Percentiles rank a stretch among this genome's conserved stretches.
These are phyloP conservation scores for Lampris incognitus DNA, from an alignment of 2,113 vertebrate species.

Conservation along the genomic window DNA sequence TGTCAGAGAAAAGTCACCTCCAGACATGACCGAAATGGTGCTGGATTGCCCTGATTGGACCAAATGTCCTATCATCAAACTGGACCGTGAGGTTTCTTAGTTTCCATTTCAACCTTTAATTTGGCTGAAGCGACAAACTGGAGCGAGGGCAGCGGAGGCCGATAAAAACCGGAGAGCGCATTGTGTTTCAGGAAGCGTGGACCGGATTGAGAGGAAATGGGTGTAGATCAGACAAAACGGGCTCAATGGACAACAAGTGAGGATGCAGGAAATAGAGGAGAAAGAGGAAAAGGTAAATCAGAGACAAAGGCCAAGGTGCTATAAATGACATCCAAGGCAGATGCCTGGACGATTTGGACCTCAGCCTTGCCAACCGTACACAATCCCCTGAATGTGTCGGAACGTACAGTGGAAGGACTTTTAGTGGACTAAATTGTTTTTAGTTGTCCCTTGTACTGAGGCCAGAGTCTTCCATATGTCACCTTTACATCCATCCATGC, in stretches of 20 bases:
- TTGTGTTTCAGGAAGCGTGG: constrained; percentile 59
- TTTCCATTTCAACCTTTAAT: constrained; percentile 12
- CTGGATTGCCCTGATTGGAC: too few relatives aligned
- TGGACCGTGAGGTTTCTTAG: too few relatives aligned
- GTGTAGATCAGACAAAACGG: constrained; percentile 24
- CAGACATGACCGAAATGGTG: too few relatives aligned
- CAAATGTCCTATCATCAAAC: too few relatives aligned
- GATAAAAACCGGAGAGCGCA: constrained; percentile 36
- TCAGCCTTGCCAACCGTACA: too few relatives aligned
- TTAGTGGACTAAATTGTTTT: too few relatives aligned
- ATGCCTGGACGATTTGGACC: too few relatives aligned
- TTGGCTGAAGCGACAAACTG: neutral
- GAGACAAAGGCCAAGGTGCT: neutral
- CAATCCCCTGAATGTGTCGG: too few relatives aligned
- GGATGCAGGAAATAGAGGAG: constrained; percentile 55
- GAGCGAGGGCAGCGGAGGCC: constrained; percentile 42
- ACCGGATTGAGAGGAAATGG: constrained; percentile 45
- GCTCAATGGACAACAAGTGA: neutral
- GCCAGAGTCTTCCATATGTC: too few relatives aligned
- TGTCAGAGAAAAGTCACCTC: too few relatives aligned
- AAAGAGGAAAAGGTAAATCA: constrained; percentile 20
- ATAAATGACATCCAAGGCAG: neutral
- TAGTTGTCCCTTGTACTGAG: too few relatives aligned
- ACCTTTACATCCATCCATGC: neutral
- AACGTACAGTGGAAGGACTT: too few relatives aligned